Percentiles rank a stretch among this genome's conserved stretches.
Conservation (phyloP, 2,888 invertebrate genomes). For the Prosopocoilus inquinatus region DNA sequence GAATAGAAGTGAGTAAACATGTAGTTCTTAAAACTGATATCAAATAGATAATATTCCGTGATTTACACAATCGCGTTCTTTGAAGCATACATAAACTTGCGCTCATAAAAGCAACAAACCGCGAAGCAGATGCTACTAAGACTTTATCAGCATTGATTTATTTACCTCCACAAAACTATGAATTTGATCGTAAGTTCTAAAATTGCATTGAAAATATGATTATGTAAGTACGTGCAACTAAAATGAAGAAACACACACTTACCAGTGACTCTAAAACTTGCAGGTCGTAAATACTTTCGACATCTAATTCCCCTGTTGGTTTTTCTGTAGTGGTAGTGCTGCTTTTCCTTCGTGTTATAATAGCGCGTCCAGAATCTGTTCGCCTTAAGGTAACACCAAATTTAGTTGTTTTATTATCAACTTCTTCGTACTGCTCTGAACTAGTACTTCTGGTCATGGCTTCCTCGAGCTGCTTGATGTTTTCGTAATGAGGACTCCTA, state of each 20-base stretch:
- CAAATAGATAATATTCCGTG: too few relatives aligned
- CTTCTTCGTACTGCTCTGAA: constrained; percentile 31
- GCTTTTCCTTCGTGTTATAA: constrained; percentile 39
- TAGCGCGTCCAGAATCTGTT: constrained; percentile 56
- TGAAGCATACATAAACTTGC: too few relatives aligned
- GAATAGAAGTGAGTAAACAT: too few relatives aligned
- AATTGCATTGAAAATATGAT: neutral
- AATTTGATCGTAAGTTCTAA: neutral
- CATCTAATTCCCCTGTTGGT: constrained; percentile 51
- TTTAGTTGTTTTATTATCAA: constrained; percentile 51
- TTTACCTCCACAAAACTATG: too few relatives aligned
- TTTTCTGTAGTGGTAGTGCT: constrained; percentile 5
- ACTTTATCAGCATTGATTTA: too few relatives aligned
- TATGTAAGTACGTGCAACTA: neutral
- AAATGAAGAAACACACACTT: constrained; percentile 40
- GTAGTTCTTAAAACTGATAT: too few relatives aligned
- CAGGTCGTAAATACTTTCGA: constrained; percentile 73
- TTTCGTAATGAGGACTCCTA: constrained; percentile 31
- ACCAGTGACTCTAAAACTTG: constrained; percentile 70
- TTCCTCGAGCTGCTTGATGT: constrained; percentile 25
- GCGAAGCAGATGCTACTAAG: too few relatives aligned
- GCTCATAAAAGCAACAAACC: too few relatives aligned
- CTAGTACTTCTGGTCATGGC: constrained; percentile 12
- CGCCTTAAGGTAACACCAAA: constrained; percentile 67
- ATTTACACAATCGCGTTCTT: too few relatives aligned